Conservation (phyloP, 2,113 vertebrate genomes). For the Chaetodon auriga region DNA sequence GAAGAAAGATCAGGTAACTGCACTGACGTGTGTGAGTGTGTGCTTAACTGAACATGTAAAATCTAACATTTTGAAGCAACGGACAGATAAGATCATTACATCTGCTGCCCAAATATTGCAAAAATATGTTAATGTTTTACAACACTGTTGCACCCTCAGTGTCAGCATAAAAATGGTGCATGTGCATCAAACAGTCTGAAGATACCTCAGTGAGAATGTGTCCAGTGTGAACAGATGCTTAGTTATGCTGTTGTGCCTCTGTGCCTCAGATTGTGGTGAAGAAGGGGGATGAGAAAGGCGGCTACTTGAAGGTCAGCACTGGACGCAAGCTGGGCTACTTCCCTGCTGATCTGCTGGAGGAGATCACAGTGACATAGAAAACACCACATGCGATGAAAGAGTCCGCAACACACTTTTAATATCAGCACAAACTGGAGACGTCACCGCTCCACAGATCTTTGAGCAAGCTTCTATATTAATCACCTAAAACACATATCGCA, state of each 20-base stretch:
- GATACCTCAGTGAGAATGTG: neutral
- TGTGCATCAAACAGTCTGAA: too few relatives aligned
- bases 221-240: neutral
- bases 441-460: neutral
- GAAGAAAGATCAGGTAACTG: slow-evolving; percentile 94
- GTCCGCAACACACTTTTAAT: slow-evolving; percentile 12
- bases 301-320: slow-evolving; percentile 96
- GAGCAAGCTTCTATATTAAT: neutral
- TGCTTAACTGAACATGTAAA: neutral
- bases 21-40: neutral
- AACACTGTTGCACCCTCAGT: neutral
- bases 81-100: neutral
- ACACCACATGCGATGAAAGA: neutral
- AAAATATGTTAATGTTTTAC: neutral
- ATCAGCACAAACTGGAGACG: neutral
- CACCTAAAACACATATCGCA: neutral
- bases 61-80: neutral
- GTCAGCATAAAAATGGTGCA: neutral
- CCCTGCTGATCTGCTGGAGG: slow-evolving; percentile 91
- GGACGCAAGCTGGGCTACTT: slow-evolving; percentile 97
- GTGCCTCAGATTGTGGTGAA: slow-evolving; percentile 93
- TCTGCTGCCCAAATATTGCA: neutral
- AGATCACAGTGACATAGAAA: slow-evolving; percentile 84
- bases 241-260: slow-evolving; percentile 9
- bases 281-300: slow-evolving; percentile 95